Evolutionary conservation across 23 tunicate genomes (phyloP), one percentile per base, ranked within the genome.

Genomic region (Halocynthia roretzi): DNA sequence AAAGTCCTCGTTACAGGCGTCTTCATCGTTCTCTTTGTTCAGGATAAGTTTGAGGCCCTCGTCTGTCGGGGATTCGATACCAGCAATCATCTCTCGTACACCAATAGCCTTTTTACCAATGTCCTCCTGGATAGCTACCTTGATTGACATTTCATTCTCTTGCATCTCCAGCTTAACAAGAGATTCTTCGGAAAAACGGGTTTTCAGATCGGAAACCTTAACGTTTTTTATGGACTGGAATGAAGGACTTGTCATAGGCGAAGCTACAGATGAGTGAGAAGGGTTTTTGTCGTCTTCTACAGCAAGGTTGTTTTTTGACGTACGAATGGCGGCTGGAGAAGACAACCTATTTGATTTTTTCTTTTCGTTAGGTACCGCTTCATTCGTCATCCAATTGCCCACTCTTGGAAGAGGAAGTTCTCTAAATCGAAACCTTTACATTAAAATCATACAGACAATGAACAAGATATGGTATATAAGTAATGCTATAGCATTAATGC

Each of bases 181-280:
- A 15, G 31, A 40, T 15, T 40, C 19, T 20, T 65, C 70, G 1
- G 31, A 20, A 65, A 10, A 65, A 20, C 31, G 70, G 31, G 22
- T 65, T 15, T 65, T 65, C 31, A 65, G 31, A 15, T 15, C 31
- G 10, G 70, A 11, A 9, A 65, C 70, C 10, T 65, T 65, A 15
- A 65, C 70, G 19, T 65, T 5, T 15, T 65, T 65, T 15, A 48
- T 65, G 2, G 48, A 65, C 31, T 65, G 22, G 19, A 65, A 65
- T 8, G 70, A 65, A 9, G 70, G 70, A 65, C 70, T 65, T 20
- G 22, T 65, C 70, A 65, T 65, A 9, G 70, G 70, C 70, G 70
- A 65, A 10, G 31, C 19, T 9, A 65, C 22, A 8, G 70, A 65
- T 15, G 70, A 65, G 31, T 65, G 70, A 9, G 31, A 40, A 10